Conservation (phyloP, 1,140 invertebrate species). For the Drosophila yakuba region DNA sequence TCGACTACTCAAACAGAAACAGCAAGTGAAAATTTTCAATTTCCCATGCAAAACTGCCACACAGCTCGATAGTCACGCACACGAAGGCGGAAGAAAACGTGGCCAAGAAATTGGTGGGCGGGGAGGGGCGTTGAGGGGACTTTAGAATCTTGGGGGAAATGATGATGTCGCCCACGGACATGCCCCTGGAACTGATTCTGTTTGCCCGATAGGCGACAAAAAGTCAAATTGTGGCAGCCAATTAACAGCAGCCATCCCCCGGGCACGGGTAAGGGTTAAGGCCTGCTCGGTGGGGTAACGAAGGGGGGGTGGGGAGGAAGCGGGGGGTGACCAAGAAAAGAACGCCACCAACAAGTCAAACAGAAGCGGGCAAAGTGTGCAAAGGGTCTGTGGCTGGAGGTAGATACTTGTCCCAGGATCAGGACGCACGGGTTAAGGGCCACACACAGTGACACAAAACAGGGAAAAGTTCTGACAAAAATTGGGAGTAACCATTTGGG, state of each 20-base stretch:
- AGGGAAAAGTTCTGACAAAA: not conserved
- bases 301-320: not conserved
- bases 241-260: constrained; percentile 65
- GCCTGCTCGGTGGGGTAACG: no score
- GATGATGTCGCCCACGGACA: constrained; percentile 51
- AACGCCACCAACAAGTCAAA: constrained; percentile 65
- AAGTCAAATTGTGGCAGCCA: constrained; percentile 83
- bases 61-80: constrained; percentile 80
- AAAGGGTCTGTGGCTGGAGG: constrained; percentile 16
- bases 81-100: constrained; percentile 11
- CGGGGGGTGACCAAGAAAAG: constrained; percentile 60
- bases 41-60: constrained; percentile 79
- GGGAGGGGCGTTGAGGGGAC: not conserved
- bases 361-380: constrained; percentile 63
- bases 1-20: constrained; percentile 72
- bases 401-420: constrained; percentile 6
- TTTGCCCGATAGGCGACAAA: constrained; percentile 81
- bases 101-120: constrained; percentile 1
- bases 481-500: no score
- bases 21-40: constrained; percentile 78
- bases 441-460: not conserved
- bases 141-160: constrained; percentile 3
- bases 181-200: constrained; percentile 63
- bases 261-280: constrained; percentile 3
- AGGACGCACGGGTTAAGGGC: constrained; percentile 42